Conservation (phyloP, 1,140 invertebrate genomes). For the Hirudo medicinalis region DNA sequence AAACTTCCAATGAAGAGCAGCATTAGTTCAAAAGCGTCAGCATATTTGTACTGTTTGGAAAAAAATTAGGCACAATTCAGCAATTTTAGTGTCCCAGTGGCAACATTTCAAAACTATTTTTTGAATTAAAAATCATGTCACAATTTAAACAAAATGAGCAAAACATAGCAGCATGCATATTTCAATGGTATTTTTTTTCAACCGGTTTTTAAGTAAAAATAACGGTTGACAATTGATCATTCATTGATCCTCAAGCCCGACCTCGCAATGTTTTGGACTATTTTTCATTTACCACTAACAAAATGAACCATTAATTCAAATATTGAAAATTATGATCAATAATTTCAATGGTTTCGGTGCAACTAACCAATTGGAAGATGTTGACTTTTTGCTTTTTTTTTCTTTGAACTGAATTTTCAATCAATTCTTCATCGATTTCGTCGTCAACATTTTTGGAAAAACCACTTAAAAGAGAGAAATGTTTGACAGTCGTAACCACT, state of each 20-base stretch:
- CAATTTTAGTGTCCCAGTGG: no score
- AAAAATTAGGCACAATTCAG: no score
- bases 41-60: constrained; percentile 10
- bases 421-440: neutral
- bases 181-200: neutral
- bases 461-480: neutral
- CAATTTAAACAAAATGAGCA: no score
- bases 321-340: no score
- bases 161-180: neutral
- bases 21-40: neutral
- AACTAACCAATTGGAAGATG: neutral
- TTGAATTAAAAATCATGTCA: no score
- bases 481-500: no score
- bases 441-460: neutral
- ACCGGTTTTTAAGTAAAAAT: neutral
- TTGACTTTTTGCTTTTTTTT: constrained; percentile 11
- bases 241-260: neutral
- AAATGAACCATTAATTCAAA: neutral
- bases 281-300: neutral
- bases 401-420: neutral
- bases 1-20: neutral
- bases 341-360: neutral
- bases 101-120: no score
- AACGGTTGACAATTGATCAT: neutral
- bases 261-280: neutral